Evolutionary conservation across 2,113 vertebrate genomes (phyloP).

Genomic region (Labrus mixtus): DNA sequence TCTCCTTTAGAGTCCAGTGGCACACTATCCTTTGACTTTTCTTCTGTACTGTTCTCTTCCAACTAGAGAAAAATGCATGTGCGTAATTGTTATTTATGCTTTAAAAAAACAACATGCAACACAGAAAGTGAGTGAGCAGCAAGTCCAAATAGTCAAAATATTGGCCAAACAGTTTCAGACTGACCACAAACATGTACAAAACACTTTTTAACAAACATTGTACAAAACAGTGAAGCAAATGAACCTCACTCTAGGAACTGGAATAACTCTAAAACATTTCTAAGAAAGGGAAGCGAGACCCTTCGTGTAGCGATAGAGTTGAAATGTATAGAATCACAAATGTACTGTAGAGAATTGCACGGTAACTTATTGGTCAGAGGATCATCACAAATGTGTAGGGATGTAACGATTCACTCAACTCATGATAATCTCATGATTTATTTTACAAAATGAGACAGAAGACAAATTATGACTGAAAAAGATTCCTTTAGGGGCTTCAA

Average conservation of each 20-base stretch:
- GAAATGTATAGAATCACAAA: neutral
- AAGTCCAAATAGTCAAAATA: neutral
- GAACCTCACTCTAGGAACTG: no score
- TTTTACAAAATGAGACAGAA: no score
- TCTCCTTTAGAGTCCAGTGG: constrained; percentile 83
- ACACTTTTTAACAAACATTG: no score
- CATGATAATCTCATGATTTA: no score
- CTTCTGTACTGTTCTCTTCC: constrained; percentile 85
- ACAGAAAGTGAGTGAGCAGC: neutral
- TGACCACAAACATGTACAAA: neutral
- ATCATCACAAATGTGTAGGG: neutral
- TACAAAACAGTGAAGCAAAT: no score
- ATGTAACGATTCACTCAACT: no score
- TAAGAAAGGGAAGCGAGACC: neutral
- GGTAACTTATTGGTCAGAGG: neutral
- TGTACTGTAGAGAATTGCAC: no score
- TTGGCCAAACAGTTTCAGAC: neutral
- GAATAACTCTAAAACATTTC: no score
- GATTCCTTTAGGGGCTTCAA: no score
- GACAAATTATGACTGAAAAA: no score
- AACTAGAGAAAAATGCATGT: constrained; percentile 80
- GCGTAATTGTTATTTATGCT: neutral
- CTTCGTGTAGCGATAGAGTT: neutral
- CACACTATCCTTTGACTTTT: constrained; percentile 81
- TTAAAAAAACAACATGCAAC: neutral